Percentiles rank a stretch among this genome's conserved stretches.
Conservation (phyloP, 2,797 vertebrate genomes). For the Gallirallus australis region DNA sequence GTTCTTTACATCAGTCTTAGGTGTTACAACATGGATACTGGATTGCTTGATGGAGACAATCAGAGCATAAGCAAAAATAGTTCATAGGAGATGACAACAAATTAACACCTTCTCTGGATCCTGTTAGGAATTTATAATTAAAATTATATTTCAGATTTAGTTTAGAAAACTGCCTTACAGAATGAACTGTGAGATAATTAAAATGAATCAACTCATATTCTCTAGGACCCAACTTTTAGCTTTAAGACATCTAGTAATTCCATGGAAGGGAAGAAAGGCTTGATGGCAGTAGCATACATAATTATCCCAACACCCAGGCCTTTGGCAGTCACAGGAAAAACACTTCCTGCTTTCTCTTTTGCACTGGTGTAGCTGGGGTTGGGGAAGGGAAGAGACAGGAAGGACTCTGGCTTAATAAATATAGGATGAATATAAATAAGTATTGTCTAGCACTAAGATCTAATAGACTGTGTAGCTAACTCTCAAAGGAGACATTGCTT, state of each 20-base stretch:
- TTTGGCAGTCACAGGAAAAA: neutral
- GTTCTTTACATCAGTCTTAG: neutral
- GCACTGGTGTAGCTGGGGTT: neutral
- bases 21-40: neutral
- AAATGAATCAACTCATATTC: neutral
- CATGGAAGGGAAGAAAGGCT: neutral
- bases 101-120: neutral
- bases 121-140: neutral
- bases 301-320: neutral
- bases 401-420: conserved; percentile 16
- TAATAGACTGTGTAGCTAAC: conserved; percentile 36
- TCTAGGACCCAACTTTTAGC: neutral
- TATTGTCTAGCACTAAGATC: neutral
- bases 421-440: conserved; percentile 31
- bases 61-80: neutral
- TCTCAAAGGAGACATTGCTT: conserved; percentile 44
- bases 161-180: neutral
- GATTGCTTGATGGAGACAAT: neutral
- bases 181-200: neutral
- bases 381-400: neutral
- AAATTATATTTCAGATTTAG: neutral
- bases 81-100: neutral
- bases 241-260: neutral
- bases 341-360: neutral
- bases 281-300: neutral